Evolutionary conservation across 2,888 invertebrate genomes (phyloP).

Genomic region (Congeria kusceri): DNA sequence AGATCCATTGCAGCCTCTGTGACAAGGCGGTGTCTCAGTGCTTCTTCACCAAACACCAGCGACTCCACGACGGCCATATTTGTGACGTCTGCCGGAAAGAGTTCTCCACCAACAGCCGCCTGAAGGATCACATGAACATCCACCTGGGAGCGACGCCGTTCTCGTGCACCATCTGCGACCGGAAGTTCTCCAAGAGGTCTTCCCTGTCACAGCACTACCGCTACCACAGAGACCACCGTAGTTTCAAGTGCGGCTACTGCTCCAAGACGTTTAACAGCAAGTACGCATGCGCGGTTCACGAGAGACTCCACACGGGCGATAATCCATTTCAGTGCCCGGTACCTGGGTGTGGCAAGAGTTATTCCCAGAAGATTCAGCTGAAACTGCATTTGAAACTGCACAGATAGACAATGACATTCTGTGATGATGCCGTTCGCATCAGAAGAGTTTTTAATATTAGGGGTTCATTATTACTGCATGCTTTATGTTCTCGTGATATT

Average conservation of each 20-base stretch:
- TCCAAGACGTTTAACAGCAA: slow-evolving; percentile 55
- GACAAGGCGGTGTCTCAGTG: slow-evolving; percentile 48
- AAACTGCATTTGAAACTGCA: no score
- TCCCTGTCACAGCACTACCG: slow-evolving; percentile 57
- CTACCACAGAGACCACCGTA: slow-evolving; percentile 56
- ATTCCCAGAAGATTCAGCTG: no score
- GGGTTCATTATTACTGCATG: no score
- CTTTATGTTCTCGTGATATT: no score
- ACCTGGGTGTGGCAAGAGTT: no score
- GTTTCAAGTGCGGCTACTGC: slow-evolving; percentile 47
- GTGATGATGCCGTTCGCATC: no score
- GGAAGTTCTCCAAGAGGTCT: slow-evolving; percentile 53
- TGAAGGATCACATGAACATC: slow-evolving; percentile 55
- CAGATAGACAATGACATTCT: no score
- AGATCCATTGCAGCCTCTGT: slow-evolving; percentile 54
- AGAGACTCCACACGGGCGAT: slow-evolving; percentile 56
- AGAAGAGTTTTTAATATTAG: no score
- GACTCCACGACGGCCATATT: slow-evolving; percentile 56
- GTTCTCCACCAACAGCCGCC: slow-evolving; percentile 56
- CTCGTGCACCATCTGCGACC: slow-evolving; percentile 47
- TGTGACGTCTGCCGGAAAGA: slow-evolving; percentile 47
- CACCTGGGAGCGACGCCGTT: slow-evolving; percentile 46
- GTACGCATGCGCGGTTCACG: slow-evolving; percentile 57
- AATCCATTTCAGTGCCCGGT: no score
- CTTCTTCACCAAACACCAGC: slow-evolving; percentile 60